Evolutionary conservation across 2,888 invertebrate genomes (phyloP).

Genomic region (Limnephilus auricula): DNA sequence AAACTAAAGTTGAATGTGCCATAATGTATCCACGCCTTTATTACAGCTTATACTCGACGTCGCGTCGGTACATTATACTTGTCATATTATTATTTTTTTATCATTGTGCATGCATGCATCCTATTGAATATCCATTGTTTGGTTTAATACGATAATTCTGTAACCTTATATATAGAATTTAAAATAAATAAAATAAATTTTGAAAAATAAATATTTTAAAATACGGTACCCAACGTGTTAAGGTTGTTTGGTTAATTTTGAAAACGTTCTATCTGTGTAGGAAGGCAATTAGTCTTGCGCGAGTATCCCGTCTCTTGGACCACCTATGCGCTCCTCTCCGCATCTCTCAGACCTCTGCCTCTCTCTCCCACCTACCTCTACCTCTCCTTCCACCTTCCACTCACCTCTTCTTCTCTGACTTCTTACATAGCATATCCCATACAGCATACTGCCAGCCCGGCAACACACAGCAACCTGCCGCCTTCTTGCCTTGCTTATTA

Average conservation of each 20-base stretch:
- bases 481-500: not conserved
- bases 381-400: not conserved
- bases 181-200: not conserved
- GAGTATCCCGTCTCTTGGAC: constrained; percentile 58
- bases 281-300: constrained; percentile 65
- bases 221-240: constrained; percentile 36
- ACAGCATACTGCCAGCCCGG: not conserved
- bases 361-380: not conserved
- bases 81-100: too few relatives aligned
- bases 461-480: not conserved
- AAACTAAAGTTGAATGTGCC: too few relatives aligned
- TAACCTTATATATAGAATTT: not conserved
- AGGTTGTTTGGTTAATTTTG: constrained; percentile 63
- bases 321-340: constrained; percentile 59
- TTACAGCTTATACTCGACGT: too few relatives aligned
- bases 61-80: too few relatives aligned
- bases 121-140: too few relatives aligned
- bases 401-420: not conserved
- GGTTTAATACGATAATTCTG: too few relatives aligned
- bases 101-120: too few relatives aligned
- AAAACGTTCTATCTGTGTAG: constrained; percentile 64
- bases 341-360: not conserved
- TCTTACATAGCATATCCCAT: constrained; percentile 5
- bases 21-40: too few relatives aligned
- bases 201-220: too few relatives aligned